Base-by-base conservation (phyloP, 2,797 vertebrate species). In the Glyptemys insculpta region DNA sequence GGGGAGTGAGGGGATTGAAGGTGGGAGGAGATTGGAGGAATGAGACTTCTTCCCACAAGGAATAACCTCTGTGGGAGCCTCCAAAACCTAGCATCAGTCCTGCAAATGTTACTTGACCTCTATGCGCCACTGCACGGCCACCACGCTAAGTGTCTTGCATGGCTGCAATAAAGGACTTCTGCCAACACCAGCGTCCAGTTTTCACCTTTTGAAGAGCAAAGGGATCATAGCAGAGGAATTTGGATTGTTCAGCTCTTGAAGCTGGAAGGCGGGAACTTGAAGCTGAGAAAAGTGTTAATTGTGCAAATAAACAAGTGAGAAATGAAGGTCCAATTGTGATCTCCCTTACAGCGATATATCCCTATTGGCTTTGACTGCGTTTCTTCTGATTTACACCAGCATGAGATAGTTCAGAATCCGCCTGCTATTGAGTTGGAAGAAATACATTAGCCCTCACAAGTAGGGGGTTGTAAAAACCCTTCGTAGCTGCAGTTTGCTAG, bases 41-140 rank as follows among this genome's bases (percentile, higher is more conserved):
- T 85, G 92, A 82, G 92, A 49, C 18, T 88, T 76, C 29, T 87
- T 85, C 4, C 16, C 2, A 12, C 44, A 23, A 37, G 56, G 19
- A 53, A 50, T 53, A 94, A 79, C 2, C 47, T 4, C 11, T 83
- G 50, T 5, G n/a, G 29, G 56, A 54, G 6, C 23, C 86, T 57
- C 79, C 37, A 31, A 83, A 94, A 90, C 74, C 1, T n/a, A 62
- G 34, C 65, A 72, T 12, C 44, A 65, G 88, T 23, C 5, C 50
- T 93, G 16, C 1, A 79, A 74, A 29, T 9, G 6, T 79, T 90
- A 21, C 5, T 12, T 79, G 6, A 85, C 25, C 12, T 81, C 34
- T 34, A 52, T 0, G 0, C 3, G 34, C 31, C 7, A 52, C 37
- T 68, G n/a, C 89, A 12, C 89, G 12, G 78, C 1, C 3, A 21